phyloP scores from a whole-genome alignment of 1,140 invertebrate species.

The Zeugodacus cucurbitae region DNA sequence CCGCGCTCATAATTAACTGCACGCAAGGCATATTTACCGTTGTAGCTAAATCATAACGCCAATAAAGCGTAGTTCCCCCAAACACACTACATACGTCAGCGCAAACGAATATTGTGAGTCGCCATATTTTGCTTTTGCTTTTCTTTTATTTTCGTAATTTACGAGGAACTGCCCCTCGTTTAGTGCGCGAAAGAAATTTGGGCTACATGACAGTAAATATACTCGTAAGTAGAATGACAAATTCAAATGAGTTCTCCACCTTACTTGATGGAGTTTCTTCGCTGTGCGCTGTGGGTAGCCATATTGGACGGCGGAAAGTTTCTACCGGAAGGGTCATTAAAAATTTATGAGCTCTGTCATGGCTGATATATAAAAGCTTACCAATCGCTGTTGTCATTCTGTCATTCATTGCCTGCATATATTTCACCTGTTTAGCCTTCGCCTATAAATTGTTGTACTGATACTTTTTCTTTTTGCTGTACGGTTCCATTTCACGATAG shows the following conservation, averaged over 20 bases:
- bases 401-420: neutral
- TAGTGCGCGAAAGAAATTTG: conserved; percentile 4
- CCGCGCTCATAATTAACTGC: conserved; percentile 23
- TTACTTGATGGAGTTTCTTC: neutral
- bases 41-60: neutral
- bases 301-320: neutral
- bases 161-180: neutral
- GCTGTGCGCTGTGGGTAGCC: neutral
- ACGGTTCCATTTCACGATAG: neutral
- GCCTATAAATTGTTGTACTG: neutral
- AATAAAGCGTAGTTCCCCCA: neutral
- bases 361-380: conserved; percentile 33
- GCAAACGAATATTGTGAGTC: neutral
- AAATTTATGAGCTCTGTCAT: conserved; percentile 46
- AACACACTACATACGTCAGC: neutral
- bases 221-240: neutral
- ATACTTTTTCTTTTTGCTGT: neutral
- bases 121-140: neutral
- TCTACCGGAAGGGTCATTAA: conserved; percentile 55
- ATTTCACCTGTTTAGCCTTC: neutral
- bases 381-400: neutral
- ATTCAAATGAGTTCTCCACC: neutral
- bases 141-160: neutral
- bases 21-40: conserved; percentile 22
- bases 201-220: conserved; percentile 26